A percentile compares a stretch with the other conserved stretches of the same genome.
Conservation (phyloP, 2,113 vertebrate species). For the Mesitornis unicolor region DNA sequence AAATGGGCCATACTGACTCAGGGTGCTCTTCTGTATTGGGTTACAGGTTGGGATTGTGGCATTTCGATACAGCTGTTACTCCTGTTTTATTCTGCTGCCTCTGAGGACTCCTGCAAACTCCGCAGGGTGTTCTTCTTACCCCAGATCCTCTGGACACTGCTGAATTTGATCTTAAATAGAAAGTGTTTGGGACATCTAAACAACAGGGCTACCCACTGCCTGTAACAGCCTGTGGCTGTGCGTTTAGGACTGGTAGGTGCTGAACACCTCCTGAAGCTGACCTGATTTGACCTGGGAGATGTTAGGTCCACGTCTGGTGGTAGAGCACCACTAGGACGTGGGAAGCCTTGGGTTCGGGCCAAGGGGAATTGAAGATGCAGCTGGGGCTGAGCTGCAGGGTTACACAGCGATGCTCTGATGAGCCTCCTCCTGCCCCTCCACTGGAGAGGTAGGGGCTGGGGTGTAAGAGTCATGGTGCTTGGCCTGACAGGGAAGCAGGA, state of each 20-base stretch:
- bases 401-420: fast-evolving
- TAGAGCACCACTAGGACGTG: not conserved
- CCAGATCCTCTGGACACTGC: not conserved
- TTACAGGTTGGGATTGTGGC: not conserved
- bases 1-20: not conserved
- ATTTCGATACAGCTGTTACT: not conserved
- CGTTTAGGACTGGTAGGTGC: not conserved
- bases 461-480: not conserved
- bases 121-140: not conserved
- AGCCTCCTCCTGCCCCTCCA: not conserved
- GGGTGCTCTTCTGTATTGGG: not conserved
- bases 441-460: not conserved
- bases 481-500: not conserved
- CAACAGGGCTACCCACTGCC: not conserved
- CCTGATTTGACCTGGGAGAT: not conserved
- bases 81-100: not conserved
- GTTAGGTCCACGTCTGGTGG: not conserved
- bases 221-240: not conserved
- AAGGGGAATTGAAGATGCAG: not conserved
- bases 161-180: not conserved
- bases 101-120: not conserved
- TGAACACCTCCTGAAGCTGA: not conserved
- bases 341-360: not conserved
- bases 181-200: fast-evolving
- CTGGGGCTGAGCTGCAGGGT: not conserved